These are phyloP conservation scores for Pachypsylla venusta DNA, from an alignment of 1,140 invertebrate species.

Conservation along the genomic window DNA sequence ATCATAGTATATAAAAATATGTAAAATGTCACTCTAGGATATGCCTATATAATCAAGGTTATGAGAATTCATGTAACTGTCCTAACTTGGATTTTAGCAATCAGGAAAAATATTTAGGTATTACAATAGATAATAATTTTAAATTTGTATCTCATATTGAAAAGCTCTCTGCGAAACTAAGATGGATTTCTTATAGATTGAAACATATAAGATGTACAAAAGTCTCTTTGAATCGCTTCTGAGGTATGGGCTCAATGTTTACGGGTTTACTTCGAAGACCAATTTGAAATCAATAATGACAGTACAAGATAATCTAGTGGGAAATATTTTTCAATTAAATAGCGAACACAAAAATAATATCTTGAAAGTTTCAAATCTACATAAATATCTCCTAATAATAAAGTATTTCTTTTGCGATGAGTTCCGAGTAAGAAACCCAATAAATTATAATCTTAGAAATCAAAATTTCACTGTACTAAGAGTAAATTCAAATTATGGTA, in stretches of 20 bases:
- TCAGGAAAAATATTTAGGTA: not conserved
- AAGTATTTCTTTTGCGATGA: not conserved
- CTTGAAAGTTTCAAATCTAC: not conserved
- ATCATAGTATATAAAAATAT: not conserved
- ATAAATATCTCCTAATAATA: not conserved
- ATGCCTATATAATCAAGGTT: conserved; percentile 1
- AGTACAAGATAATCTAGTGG: not conserved
- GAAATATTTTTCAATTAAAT: not conserved
- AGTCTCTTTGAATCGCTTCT: not conserved
- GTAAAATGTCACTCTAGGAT: conserved; percentile 2
- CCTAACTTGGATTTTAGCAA: not conserved
- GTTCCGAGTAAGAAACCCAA: not conserved
- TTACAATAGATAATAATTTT: not conserved
- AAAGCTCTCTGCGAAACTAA: not conserved
- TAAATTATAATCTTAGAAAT: not conserved
- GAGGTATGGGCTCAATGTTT: no score
- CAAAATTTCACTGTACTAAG: not conserved
- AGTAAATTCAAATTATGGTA: conserved; percentile 1
- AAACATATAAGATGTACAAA: conserved; percentile 8
- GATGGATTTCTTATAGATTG: not conserved
- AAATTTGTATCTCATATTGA: not conserved
- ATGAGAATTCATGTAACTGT: not conserved
- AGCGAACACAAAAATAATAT: not conserved
- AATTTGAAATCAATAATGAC: not conserved
- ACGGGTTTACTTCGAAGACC: not conserved